Percentiles rank a stretch among this genome's conserved stretches.
phyloP scores from a whole-genome alignment of 1,140 invertebrate genomes.

The Pinna nobilis region DNA sequence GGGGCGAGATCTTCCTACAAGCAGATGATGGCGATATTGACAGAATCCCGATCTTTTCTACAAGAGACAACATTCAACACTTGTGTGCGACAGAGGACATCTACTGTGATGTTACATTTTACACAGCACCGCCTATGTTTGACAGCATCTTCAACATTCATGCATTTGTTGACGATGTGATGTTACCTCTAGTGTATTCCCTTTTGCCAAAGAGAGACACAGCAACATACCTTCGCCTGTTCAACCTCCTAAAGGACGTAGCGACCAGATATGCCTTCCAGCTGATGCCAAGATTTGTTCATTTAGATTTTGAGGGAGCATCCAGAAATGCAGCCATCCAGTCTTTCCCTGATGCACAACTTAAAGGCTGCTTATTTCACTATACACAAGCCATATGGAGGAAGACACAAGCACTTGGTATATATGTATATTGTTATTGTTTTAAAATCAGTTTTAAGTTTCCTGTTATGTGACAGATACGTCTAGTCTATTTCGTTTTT shows the following conservation, averaged over 20 bases:
- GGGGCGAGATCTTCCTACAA: no score
- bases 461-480: no score
- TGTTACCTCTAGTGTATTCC: not conserved
- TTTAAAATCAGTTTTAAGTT: no score
- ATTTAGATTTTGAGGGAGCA: slow-evolving; percentile 10
- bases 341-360: slow-evolving; percentile 1
- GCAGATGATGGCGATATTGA: no score
- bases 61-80: not conserved
- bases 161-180: not conserved
- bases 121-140: not conserved
- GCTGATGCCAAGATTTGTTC: not conserved
- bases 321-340: not conserved
- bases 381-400: slow-evolving; percentile 9
- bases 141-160: not conserved
- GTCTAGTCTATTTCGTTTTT: no score
- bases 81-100: not conserved
- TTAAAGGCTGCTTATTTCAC: slow-evolving; percentile 19
- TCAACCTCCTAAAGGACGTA: not conserved
- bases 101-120: not conserved
- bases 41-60: not conserved
- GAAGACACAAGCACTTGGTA: not conserved
- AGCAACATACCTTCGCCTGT: not conserved
- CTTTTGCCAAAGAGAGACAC: slow-evolving; percentile 14
- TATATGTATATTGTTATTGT: not conserved
- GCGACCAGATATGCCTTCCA: not conserved